phyloP scores from a whole-genome alignment of 2,113 vertebrate species.

The Prietella phreatophila region DNA sequence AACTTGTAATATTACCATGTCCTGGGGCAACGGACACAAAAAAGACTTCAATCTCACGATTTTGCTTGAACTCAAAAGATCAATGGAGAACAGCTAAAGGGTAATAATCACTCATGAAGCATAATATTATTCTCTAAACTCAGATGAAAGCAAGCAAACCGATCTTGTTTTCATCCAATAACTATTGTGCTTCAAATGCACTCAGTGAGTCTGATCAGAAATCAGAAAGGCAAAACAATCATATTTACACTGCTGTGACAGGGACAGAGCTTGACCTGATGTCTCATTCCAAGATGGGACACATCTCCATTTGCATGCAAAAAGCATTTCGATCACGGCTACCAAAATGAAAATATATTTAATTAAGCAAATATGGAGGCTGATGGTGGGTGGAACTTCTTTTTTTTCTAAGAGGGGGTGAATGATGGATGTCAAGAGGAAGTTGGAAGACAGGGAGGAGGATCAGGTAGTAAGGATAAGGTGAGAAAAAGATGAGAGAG shows the following conservation, averaged over 20 bases:
- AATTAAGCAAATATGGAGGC: conserved; percentile 13
- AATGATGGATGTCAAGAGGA: not conserved
- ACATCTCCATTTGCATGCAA: not conserved
- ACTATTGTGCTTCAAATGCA: not conserved
- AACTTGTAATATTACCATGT: conserved; percentile 17
- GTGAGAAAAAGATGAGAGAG: conserved; percentile 9
- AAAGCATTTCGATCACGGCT: conserved; percentile 12
- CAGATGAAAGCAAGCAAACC: not conserved
- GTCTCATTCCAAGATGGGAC: not conserved
- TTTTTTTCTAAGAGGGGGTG: not conserved
- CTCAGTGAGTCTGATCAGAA: not conserved
- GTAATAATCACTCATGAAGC: conserved; percentile 4
- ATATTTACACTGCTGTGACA: not conserved
- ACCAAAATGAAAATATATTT: conserved; percentile 23
- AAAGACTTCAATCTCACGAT: not conserved
- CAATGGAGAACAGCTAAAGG: conserved; percentile 12
- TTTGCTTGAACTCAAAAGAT: conserved; percentile 31
- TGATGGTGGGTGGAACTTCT: not conserved
- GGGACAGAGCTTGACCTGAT: conserved; percentile 2
- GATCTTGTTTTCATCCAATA: not conserved
- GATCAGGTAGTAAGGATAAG: not conserved
- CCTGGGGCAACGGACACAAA: conserved; percentile 3
- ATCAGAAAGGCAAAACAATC: conserved; percentile 5
- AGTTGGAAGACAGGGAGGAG: not conserved
- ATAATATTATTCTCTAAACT: not conserved